Base-by-base conservation (phyloP, 1,140 invertebrate genomes). In the Apis dorsata region DNA sequence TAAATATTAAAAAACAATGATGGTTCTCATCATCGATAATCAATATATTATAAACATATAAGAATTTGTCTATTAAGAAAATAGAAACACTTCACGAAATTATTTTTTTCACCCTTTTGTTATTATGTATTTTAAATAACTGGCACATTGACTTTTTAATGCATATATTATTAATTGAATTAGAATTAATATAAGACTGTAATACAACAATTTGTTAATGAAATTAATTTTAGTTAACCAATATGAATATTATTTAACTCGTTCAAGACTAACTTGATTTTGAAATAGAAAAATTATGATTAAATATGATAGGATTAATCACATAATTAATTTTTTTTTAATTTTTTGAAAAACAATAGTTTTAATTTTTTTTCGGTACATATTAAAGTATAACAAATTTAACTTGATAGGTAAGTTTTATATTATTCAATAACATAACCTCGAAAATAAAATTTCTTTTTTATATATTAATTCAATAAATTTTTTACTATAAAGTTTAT, bases 1-100 rank as follows among this genome's bases (percentile, higher is more conserved):
- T 59, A 15, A 69, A 69, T 81, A 76, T 81, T 24, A 55, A 81
- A 77, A 81, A 81, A 81, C 73, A 65, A 77, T 76, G 51, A 51
- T 28, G 34, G 79, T 59, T 81, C 19, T 44, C 24, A 24, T 69
- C 57, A 59, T 60, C 24, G 55, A 49, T 60, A 81, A 81, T 77
- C 73, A 68, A 77, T 81, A 69, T 81, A 34, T 76, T 77, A 69
- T 77, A 76, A 69, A 69, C 55, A 49, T 57, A 69, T n/a, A 55
- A 17, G 49, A 55, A 76, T 55, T 76, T 13, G 12, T 34, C 17
- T 69, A 34, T 60, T 60, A 7, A 15, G 24, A 34, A 13, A 59
- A 65, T 15, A 2, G 10, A 19, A n/a, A 49, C 19, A 8, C 21
- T 19, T 57, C 28, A 57, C 10, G n/a, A 24, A 49, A 17, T n/a